phyloP scores from a whole-genome alignment of 64 coral and sea anemone species.

The Astreopora myriophthalma region DNA sequence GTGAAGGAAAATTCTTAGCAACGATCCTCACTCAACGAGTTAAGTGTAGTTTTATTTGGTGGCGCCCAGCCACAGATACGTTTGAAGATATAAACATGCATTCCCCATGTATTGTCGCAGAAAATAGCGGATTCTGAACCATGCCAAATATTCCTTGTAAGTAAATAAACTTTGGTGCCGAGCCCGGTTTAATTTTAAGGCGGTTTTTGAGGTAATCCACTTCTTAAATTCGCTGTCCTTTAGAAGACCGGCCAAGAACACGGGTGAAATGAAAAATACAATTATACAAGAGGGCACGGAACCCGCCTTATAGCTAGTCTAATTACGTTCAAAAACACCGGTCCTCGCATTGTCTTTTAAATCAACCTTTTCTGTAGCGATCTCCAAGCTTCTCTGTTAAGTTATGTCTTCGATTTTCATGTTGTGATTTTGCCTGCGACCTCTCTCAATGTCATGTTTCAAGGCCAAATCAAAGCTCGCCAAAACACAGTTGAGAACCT shows the following conservation, averaged over 20 bases:
- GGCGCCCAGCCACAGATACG: background rate
- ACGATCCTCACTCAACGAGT: background rate
- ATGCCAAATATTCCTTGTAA: constrained; percentile 86
- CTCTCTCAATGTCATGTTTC: background rate
- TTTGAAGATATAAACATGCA: background rate
- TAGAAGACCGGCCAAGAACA: constrained; percentile 48
- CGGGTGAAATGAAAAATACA: constrained; percentile 93
- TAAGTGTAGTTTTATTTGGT: background rate
- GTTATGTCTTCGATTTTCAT: constrained; percentile 53
- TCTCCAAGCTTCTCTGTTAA: constrained; percentile 9
- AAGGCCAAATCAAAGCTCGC: background rate
- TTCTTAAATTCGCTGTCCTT: constrained; percentile 67
- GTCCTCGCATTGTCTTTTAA: constrained; percentile 79
- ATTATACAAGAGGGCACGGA: constrained; percentile 72
- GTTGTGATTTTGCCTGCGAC: constrained; percentile 61
- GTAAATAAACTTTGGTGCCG: constrained; percentile 78
- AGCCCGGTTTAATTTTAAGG: constrained; percentile 78
- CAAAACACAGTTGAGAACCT: background rate
- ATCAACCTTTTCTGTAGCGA: constrained; percentile 36
- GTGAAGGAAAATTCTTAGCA: background rate
- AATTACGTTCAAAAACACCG: constrained; percentile 87
- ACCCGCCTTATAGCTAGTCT: constrained; percentile 72
- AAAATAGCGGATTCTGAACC: constrained; percentile 86
- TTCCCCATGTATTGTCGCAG: background rate
- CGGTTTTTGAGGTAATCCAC: constrained; percentile 89